Base-by-base conservation (phyloP, 2,113 vertebrate genomes). In the Mustelus asterias region DNA sequence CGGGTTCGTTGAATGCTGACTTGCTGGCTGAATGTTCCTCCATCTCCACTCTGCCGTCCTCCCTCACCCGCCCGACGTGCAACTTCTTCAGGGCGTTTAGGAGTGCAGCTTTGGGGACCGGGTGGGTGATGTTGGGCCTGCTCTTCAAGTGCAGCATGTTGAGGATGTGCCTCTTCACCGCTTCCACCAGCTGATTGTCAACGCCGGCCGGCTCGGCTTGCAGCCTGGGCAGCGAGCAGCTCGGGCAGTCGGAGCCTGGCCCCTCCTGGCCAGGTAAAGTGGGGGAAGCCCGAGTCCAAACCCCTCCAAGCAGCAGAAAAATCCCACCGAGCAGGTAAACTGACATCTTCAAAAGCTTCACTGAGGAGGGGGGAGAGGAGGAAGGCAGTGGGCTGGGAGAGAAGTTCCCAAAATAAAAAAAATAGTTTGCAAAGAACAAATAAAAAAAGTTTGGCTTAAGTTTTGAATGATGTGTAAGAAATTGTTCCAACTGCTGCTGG, bases 51-150 rank as follows among this genome's bases (percentile, higher is more conserved):
- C 98, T 97, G 18, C 99, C 99, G 98, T 99, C 98, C 97, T 98
- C 98, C 95, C 98, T 98, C 97, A 99, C 98, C 97, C 98, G 99
- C 95, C 99, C 99, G 96, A 99, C 98, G 96, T 99, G 99, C 67
- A 99, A 98, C 97, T 99, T 99, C 96, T 98, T 97, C 97, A 99
- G 98, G 95, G 99, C 99, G 96, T 99, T 99, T 97, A 99, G 98
- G 97, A 99, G 98, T 96, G 99, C 99, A 96, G 99, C 99, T 96
- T 98, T 98, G 96, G 99, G 99, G 96, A 99, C 97, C 88, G 99
- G 98, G 98, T 99, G 99, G 92, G 98, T 99, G 97, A 99, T 99
- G 97, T 99, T 99, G 96, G 99, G 99, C 97, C 99, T 98, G 97
- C 98, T 98, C 97, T 98, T 98, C 98, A 99, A 98, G 97, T 99